phyloP scores from a whole-genome alignment of 2,113 vertebrate genomes.

The Tachysurus vachellii region DNA sequence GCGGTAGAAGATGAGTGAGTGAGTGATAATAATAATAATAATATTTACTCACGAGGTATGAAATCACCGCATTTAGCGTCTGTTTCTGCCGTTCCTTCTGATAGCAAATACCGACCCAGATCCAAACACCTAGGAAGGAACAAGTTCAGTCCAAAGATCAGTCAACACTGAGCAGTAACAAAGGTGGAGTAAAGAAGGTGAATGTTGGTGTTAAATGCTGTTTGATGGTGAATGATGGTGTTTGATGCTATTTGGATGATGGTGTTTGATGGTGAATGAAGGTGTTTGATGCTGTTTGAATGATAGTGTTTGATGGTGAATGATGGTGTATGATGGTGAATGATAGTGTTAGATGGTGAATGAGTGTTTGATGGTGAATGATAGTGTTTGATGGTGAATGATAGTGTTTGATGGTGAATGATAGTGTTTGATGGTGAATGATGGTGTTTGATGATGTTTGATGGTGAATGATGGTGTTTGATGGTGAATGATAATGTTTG shows the following conservation, averaged over 20 bases:
- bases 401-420: neutral
- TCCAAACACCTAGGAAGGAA: neutral
- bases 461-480: neutral
- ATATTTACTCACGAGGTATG: neutral
- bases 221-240: neutral
- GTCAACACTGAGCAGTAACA: neutral
- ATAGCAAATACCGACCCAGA: neutral
- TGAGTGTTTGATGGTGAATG: neutral
- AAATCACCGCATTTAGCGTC: conserved; percentile 23
- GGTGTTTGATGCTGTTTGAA: neutral
- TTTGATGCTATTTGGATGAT: no score
- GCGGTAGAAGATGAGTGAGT: no score
- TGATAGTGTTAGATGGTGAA: neutral
- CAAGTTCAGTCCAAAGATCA: neutral
- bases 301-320: neutral
- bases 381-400: neutral
- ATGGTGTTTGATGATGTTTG: no score
- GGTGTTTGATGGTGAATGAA: neutral
- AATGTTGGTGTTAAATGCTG: conserved; percentile 12
- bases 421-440: neutral
- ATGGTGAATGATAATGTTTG: neutral
- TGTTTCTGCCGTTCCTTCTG: neutral
- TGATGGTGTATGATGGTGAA: neutral
- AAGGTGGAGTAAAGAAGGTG: conserved; percentile 33
- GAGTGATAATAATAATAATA: no score